Evolutionary conservation across 1,140 invertebrate species (phyloP).

Genomic region (Drosophila kanapiae): DNA sequence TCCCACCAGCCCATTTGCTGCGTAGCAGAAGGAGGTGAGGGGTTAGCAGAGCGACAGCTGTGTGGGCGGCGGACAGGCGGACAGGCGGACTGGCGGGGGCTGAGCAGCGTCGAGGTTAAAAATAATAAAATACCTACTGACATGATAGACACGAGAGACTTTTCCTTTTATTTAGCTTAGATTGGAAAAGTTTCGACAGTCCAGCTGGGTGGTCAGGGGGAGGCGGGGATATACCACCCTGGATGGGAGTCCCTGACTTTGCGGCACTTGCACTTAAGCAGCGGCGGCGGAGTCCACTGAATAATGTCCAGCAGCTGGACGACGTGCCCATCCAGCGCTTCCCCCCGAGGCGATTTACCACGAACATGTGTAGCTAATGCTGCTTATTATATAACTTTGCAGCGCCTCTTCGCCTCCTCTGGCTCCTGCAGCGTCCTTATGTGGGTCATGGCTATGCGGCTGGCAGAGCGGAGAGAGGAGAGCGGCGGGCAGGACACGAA

Average conservation of each 20-base stretch:
- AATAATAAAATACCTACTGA: slow-evolving; percentile 85
- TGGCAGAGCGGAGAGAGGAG: not conserved
- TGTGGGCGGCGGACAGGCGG: slow-evolving; percentile 2
- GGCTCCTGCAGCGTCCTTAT: slow-evolving; percentile 20
- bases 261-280: slow-evolving; percentile 76
- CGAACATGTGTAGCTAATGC: slow-evolving; percentile 75
- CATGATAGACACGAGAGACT: slow-evolving; percentile 84
- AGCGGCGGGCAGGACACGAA: slow-evolving; percentile 50
- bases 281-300: slow-evolving; percentile 33
- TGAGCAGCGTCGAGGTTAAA: slow-evolving; percentile 63
- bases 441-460: slow-evolving; percentile 63
- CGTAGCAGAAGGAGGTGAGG: slow-evolving; percentile 26
- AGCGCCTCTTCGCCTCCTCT: not conserved
- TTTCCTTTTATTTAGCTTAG: slow-evolving; percentile 84
- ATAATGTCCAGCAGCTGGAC: slow-evolving; percentile 30
- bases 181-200: slow-evolving; percentile 85
- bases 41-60: slow-evolving; percentile 60
- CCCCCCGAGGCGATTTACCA: slow-evolving; percentile 30
- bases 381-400: slow-evolving; percentile 72
- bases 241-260: slow-evolving; percentile 39
- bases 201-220: slow-evolving; percentile 44
- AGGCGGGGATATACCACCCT: not conserved
- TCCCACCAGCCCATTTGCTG: slow-evolving; percentile 8
- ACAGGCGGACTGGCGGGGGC: no score
- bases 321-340: not conserved